phyloP scores from a whole-genome alignment of 2,797 vertebrate species.

The Chrysocyon brachyurus region DNA sequence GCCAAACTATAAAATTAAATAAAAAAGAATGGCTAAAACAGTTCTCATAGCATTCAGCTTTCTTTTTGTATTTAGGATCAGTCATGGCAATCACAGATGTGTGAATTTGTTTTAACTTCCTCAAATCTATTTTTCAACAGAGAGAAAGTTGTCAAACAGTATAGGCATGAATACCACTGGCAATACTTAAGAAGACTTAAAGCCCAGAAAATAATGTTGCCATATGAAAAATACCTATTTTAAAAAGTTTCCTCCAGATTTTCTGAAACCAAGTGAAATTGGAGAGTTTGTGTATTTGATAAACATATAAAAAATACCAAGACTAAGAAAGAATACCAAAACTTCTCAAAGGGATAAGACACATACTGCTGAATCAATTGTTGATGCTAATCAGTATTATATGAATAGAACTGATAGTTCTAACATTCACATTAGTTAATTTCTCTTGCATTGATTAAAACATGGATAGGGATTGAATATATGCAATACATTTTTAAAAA shows the following conservation, averaged over 20 bases:
- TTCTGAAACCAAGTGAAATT: constrained; percentile 71
- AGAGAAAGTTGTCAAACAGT: constrained; percentile 72
- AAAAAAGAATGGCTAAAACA: constrained; percentile 46
- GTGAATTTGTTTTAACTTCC: constrained; percentile 77
- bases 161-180: constrained; percentile 70
- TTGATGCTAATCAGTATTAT: not conserved
- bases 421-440: not conserved
- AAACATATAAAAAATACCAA: not conserved
- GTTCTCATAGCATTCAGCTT: not conserved
- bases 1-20: constrained; percentile 57
- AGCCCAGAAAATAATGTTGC: constrained; percentile 59
- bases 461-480: not conserved
- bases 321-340: not conserved
- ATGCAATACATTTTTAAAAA: not conserved
- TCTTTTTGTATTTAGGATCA: constrained; percentile 70
- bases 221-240: constrained; percentile 70
- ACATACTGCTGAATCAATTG: not conserved
- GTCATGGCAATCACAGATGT: constrained; percentile 72
- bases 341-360: not conserved
- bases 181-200: constrained; percentile 48
- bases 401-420: not conserved
- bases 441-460: not conserved
- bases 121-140: constrained; percentile 71
- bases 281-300: not conserved
- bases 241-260: constrained; percentile 55